Base-by-base conservation (phyloP, 2,113 vertebrate genomes). In the Pygoscelis antarcticus region DNA sequence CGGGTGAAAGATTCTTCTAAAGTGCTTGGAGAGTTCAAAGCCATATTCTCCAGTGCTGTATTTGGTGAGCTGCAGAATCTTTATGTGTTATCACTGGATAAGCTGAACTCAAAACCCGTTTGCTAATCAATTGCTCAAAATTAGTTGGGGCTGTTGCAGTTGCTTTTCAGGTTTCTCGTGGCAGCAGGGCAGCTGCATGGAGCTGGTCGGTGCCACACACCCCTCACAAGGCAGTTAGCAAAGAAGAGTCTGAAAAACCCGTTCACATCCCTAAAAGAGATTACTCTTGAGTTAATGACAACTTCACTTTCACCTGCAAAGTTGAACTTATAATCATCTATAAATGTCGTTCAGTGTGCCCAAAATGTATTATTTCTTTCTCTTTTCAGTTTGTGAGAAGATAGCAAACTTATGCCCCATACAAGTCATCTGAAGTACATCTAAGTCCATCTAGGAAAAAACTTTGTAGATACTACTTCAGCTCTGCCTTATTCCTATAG, bases 191-290 rank as follows among this genome's bases (percentile, higher is more conserved):
- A 38, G 19, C 46, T 34, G 34, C 22, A 2, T 11, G 27, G 23
- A 47, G 58, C 38, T 20, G 21, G 13, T 20, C 0, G 0, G 6
- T 26, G 23, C 11, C 64, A 60, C 58, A 25, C 26, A 38, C 23
- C 6, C 30, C 54, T 74, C n/a, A 36, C n/a, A 32, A 66, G 30
- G 8, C 49, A 58, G 10, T 4, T 38, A 30, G 12, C 23, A 80
- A 91, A 42, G 40, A 68, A 47, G 49, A 42, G 5, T 61, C 32
- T 70, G 49, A 66, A 70, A 80, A 47, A n/a, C 6, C 22, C 42
- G 4, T 27, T 81, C 55, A 29, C 0, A 0, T 58, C 30, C 25
- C 40, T 62, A 32, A 57, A 49, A 26, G 36, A 61, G 26, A 26
- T 76, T 61, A 62, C 6, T 47, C 6, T 38, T 80, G 26, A 20